Base-by-base conservation (phyloP, 2,113 vertebrate genomes). In the Thunnus thynnus region DNA sequence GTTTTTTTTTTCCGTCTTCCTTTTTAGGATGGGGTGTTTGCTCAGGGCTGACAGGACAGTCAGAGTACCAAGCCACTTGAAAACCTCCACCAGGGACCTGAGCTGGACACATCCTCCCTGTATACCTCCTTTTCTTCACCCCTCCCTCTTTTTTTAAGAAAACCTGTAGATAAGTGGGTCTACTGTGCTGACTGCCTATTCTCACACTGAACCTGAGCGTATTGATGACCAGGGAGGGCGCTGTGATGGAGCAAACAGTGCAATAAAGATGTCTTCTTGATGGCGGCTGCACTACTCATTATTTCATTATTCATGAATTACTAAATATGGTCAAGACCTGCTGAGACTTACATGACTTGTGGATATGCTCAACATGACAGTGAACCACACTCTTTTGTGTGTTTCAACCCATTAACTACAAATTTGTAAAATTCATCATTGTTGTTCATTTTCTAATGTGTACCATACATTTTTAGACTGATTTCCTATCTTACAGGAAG, bases 11-110 rank as follows among this genome's bases (percentile, higher is more conserved):
- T 57, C 18, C 36, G 27, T 52, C 66, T 80, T 86, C 72, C 88
- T 86, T 86, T 86, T 90, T 88, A 80, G 62, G 86, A 85, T 65
- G 76, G 89, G 83, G 87, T 93, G 91, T 94, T 93, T 90, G 88
- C 89, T 88, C 62, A 82, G 83, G 78, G 84, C 88, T 95, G 94
- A 93, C 94, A 94, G 85, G 76, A 90, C 79, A 82, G 93, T 88
- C 85, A 90, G 81, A 79, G 86, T 54, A 30, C 77, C 71, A 78
- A 75, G 90, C 86, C 90, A 89, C 89, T 91, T 82, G 86, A 93
- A 93, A 91, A 73, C 83, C 88, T 85, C 76, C 91, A 91, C 76
- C 57, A 74, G 91, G 88, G 91, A 93, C 79, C 78, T 88, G 69
- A 89, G 76, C 72, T 86, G 84, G 92, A 93, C 77, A 88, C 71